Evolutionary conservation across 2,888 invertebrate genomes (phyloP), one percentile per base, ranked within the genome.

Genomic region (Leucophenga montana): DNA sequence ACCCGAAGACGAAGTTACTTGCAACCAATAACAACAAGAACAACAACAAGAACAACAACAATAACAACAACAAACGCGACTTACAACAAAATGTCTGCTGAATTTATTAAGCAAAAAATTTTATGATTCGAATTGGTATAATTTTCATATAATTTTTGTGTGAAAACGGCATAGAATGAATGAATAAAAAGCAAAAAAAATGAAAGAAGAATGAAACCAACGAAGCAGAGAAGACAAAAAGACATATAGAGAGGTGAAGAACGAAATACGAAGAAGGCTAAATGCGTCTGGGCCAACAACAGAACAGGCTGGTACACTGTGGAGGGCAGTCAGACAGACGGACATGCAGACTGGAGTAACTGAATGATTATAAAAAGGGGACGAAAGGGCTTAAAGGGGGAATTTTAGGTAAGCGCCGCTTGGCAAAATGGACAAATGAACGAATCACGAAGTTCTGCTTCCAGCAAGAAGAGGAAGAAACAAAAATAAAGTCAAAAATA

Each of bases 71-170:
- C 27, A 67, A 20, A 46, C n/a, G 54, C 20, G 31, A 16, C 67
- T 67, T 67, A 80, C 82, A 83, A 78, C 82, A 83, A 83, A 83
- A 85, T 83, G 82, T 85, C 82, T 80, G 85, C 78, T 44, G 73
- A 82, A 85, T 83, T 83, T 85, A 85, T 85, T 83, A 78, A 78
- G 82, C 82, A 82, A 77, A 85, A 82, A 84, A 80, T 80, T 86
- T 85, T 85, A 86, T 85, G 85, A 85, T 82, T 85, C 77, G 82
- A 84, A 83, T 82, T 81, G 82, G 85, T 82, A 86, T 86, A 86
- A 86, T 86, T 85, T 86, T 85, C 85, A 86, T 84, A 85, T 85
- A 86, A 84, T 82, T 84, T 85, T 83, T 64, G 39, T 39, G 39
- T 79, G 71, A 75, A 75, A 79, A 78, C 75, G 80, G 80, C 78